Conservation (phyloP, 2,797 vertebrate species). For the Myotis pilosus region DNA sequence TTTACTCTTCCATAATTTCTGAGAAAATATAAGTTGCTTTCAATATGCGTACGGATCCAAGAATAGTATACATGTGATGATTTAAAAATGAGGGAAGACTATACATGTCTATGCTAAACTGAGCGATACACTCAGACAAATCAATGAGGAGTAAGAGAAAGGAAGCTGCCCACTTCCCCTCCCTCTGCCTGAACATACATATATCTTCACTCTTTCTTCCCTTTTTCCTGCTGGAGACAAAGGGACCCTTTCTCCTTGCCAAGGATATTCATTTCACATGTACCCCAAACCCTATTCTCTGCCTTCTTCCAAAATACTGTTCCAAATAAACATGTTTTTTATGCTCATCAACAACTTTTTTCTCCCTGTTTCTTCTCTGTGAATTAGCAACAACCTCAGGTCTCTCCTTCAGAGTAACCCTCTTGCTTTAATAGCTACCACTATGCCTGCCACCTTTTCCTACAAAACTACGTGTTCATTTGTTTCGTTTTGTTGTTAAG, state of each 20-base stretch:
- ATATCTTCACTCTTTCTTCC: background rate
- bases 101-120: background rate
- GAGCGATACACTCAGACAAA: background rate
- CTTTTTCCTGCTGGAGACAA: background rate
- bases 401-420: background rate
- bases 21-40: background rate
- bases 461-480: background rate
- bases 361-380: background rate
- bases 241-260: rapidly evolving
- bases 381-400: background rate
- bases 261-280: background rate
- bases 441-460: background rate
- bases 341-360: background rate
- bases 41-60: background rate
- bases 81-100: background rate
- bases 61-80: background rate
- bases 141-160: background rate
- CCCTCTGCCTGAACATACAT: background rate
- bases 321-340: background rate
- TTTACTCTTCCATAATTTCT: background rate
- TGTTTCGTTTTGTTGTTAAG: background rate
- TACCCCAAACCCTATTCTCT: background rate
- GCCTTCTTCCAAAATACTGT: background rate
- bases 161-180: background rate
- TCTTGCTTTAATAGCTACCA: background rate